Conservation (phyloP, 2,888 invertebrate species). For the Biston stratarius region DNA sequence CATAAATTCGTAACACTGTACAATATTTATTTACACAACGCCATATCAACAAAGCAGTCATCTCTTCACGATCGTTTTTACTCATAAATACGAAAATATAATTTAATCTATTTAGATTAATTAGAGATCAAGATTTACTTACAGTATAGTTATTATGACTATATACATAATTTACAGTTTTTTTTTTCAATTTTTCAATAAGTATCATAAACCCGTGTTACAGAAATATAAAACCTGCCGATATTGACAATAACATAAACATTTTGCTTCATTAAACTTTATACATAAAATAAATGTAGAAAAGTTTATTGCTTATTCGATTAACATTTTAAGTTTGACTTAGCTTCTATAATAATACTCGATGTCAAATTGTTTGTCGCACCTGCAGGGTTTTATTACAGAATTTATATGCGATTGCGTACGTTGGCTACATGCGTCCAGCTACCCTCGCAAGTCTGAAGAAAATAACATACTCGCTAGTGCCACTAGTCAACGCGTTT, state of each 20-base stretch:
- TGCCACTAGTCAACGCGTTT: too few species aligned
- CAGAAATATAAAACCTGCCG: constrained; percentile 34
- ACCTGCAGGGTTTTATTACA: not conserved
- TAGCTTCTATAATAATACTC: constrained; percentile 14
- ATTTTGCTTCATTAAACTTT: constrained; percentile 42
- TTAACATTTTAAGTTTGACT: constrained; percentile 8
- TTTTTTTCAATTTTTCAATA: constrained; percentile 56
- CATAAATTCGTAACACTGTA: constrained; percentile 76
- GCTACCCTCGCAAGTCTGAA: too few species aligned
- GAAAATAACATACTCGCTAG: too few species aligned
- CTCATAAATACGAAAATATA: constrained; percentile 79
- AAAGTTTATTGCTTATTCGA: constrained; percentile 45
- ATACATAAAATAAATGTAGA: constrained; percentile 48
- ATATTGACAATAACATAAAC: constrained; percentile 4
- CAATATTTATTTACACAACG: constrained; percentile 74
- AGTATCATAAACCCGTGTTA: constrained; percentile 68
- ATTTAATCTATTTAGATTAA: constrained; percentile 75
- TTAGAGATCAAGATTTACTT: constrained; percentile 77
- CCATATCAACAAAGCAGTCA: constrained; percentile 69
- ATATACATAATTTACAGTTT: constrained; percentile 45
- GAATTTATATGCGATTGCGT: too few species aligned
- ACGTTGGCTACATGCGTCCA: too few species aligned
- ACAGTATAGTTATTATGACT: constrained; percentile 42
- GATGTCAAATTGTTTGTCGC: constrained; percentile 16
- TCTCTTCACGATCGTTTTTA: constrained; percentile 48